These are phyloP conservation scores for Cynopterus sphinx DNA, from an alignment of 2,797 vertebrate species.

Conservation along the genomic window DNA sequence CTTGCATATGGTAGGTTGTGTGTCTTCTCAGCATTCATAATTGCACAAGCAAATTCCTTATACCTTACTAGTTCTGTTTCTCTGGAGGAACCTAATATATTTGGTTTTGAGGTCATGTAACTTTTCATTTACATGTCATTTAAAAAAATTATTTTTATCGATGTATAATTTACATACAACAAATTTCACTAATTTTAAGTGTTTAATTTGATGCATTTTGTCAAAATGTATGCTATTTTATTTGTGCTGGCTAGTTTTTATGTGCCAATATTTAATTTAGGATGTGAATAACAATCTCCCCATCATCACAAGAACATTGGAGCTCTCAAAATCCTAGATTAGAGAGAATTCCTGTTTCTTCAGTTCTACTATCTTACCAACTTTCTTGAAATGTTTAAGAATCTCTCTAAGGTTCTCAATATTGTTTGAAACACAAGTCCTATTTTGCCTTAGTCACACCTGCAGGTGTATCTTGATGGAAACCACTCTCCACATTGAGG, in stretches of 20 bases:
- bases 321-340: not conserved
- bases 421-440: not conserved
- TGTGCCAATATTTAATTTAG: not conserved
- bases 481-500: not conserved
- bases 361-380: not conserved
- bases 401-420: not conserved
- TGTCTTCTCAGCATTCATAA: not conserved
- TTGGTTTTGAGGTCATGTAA: not conserved
- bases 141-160: not conserved
- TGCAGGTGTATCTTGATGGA: not conserved
- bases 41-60: not conserved
- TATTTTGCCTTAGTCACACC: not conserved
- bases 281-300: not conserved
- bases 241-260: not conserved
- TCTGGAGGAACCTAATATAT: not conserved
- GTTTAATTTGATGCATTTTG: not conserved
- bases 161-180: not conserved
- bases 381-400: not conserved
- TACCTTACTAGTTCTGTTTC: not conserved
- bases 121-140: not conserved
- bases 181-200: not conserved
- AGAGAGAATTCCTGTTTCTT: not conserved
- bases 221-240: slow-evolving; percentile 18
- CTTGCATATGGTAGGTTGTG: not conserved
- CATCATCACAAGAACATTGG: not conserved